phyloP scores from a whole-genome alignment of 2,113 vertebrate species.

The Elachura formosa region DNA sequence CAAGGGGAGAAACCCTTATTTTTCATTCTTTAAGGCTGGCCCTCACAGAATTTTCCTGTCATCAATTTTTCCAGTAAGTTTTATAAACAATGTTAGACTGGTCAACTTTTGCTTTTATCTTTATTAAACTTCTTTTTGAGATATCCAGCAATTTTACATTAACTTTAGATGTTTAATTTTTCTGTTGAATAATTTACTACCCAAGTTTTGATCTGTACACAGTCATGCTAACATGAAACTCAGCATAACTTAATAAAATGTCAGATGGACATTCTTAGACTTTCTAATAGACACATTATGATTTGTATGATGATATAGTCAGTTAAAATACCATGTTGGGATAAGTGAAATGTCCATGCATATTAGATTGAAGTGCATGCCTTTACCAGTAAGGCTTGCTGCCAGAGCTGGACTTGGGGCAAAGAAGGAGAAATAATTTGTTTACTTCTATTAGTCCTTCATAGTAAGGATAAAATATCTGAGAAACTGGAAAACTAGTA shows the following conservation, averaged over 20 bases:
- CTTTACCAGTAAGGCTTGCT: background rate
- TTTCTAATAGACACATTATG: background rate
- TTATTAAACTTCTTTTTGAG: background rate
- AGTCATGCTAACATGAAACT: background rate
- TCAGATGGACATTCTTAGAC: background rate
- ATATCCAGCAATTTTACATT: background rate
- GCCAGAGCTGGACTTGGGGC: background rate
- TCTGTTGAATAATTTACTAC: background rate
- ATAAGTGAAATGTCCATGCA: background rate
- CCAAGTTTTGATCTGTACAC: background rate
- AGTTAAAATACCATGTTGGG: background rate
- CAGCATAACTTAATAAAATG: background rate
- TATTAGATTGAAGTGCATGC: background rate
- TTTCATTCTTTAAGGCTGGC: background rate
- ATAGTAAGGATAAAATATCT: background rate
- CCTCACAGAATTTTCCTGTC: background rate
- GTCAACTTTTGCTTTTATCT: background rate
- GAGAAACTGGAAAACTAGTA: background rate
- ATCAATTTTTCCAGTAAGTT: background rate
- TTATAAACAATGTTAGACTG: background rate
- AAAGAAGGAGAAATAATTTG: background rate
- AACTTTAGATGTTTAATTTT: background rate
- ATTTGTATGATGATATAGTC: background rate
- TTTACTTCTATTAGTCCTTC: background rate
- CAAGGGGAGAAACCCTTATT: accelerated